phyloP scores from a whole-genome alignment of 1,140 invertebrate genomes.

The Magallana ariakensis region DNA sequence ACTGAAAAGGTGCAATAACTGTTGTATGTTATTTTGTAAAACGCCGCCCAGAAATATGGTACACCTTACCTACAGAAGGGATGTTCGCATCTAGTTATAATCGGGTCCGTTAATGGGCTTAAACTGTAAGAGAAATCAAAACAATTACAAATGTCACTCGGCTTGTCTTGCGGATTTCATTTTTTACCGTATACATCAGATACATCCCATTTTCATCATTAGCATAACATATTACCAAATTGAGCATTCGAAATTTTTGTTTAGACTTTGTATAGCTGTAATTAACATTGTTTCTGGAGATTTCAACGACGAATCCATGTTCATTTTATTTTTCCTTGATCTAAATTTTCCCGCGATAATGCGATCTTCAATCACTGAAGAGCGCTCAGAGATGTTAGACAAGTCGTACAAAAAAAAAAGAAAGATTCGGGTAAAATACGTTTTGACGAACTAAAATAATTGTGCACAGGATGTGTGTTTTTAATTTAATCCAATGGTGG shows the following conservation, averaged over 20 bases:
- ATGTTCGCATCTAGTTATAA: background rate
- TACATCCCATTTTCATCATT: background rate
- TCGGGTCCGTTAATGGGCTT: background rate
- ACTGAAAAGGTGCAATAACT: background rate
- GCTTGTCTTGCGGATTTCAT: background rate
- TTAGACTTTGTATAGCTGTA: background rate
- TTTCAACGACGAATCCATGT: background rate
- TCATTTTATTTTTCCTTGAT: background rate
- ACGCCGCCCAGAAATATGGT: too few species aligned
- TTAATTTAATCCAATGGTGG: too few species aligned
- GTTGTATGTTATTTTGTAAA: too few species aligned
- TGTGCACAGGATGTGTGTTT: too few species aligned
- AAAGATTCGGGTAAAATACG: background rate
- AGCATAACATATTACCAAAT: background rate
- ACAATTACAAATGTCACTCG: background rate
- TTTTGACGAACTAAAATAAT: too few species aligned
- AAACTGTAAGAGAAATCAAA: background rate
- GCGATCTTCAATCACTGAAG: background rate
- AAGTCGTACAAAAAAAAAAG: background rate
- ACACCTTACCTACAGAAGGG: background rate
- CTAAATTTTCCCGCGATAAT: background rate
- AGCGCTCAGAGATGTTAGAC: background rate
- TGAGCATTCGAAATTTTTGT: slow-evolving; percentile 24
- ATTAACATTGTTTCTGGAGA: background rate
- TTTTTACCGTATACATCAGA: background rate